Evolutionary conservation across 2,113 vertebrate genomes (phyloP).

Genomic region (Anarrhichthys ocellatus): DNA sequence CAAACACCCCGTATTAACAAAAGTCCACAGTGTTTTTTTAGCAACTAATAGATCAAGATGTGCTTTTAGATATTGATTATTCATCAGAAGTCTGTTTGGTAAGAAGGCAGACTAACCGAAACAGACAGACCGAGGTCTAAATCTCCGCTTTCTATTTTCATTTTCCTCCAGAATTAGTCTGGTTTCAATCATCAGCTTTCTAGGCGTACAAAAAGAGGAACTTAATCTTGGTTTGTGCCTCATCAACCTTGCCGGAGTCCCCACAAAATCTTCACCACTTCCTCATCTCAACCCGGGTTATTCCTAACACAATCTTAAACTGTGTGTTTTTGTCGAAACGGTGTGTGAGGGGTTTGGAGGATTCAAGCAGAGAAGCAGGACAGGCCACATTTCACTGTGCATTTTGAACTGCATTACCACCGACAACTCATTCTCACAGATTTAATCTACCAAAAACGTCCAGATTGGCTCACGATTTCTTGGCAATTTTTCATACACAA

Average conservation of each 20-base stretch:
- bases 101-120: constrained; percentile 16
- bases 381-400: not conserved
- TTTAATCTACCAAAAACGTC: not conserved
- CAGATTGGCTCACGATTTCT: not conserved
- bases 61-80: constrained; percentile 29
- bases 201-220: constrained; percentile 37
- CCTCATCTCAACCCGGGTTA: not conserved
- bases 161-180: not conserved
- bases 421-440: not conserved
- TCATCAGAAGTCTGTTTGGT: constrained; percentile 4
- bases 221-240: not conserved
- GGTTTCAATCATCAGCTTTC: not conserved
- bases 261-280: constrained; percentile 17
- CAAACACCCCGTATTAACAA: not conserved
- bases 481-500: not conserved
- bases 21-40: constrained; percentile 5
- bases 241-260: not conserved
- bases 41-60: constrained; percentile 10
- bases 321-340: not conserved
- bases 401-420: not conserved
- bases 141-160: constrained; percentile 9
- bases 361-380: not conserved
- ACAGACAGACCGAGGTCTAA: not conserved
- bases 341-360: not conserved
- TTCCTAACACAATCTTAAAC: not conserved